Evolutionary conservation across 2,797 vertebrate species (phyloP).

Genomic region (Poecile montanus): DNA sequence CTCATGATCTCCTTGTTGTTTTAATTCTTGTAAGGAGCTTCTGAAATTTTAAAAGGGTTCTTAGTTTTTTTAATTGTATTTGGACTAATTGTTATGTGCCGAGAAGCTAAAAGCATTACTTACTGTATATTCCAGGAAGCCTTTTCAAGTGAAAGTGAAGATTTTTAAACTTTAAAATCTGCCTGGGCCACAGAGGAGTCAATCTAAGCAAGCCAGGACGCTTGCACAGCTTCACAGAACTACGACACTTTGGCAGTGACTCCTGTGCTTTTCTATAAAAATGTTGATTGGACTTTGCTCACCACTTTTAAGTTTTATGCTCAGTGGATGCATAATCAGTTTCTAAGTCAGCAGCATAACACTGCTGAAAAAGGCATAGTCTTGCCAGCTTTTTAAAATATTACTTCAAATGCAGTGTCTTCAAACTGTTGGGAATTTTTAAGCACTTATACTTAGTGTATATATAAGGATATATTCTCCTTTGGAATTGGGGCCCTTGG

Average conservation of each 20-base stretch:
- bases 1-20: neutral
- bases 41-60: conserved; percentile 38
- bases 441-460: neutral
- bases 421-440: neutral
- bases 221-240: neutral
- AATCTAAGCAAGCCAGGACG: neutral
- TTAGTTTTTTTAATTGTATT: conserved; percentile 12
- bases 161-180: conserved; percentile 60
- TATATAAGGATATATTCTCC: neutral
- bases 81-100: neutral
- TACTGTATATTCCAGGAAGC: neutral
- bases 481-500: neutral
- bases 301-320: neutral
- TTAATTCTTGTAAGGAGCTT: conserved; percentile 10
- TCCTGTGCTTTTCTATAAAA: neutral
- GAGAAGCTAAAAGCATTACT: conserved; percentile 50
- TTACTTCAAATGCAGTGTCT: neutral
- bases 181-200: neutral
- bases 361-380: neutral
- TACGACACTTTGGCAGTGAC: neutral
- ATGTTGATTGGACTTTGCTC: neutral
- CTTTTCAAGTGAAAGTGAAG: conserved; percentile 45
- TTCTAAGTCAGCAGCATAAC: neutral
- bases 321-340: neutral
- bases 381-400: neutral